Percentiles rank a stretch among this genome's conserved stretches.
phyloP scores from a whole-genome alignment of 2,797 vertebrate genomes.

The Picus viridis region DNA sequence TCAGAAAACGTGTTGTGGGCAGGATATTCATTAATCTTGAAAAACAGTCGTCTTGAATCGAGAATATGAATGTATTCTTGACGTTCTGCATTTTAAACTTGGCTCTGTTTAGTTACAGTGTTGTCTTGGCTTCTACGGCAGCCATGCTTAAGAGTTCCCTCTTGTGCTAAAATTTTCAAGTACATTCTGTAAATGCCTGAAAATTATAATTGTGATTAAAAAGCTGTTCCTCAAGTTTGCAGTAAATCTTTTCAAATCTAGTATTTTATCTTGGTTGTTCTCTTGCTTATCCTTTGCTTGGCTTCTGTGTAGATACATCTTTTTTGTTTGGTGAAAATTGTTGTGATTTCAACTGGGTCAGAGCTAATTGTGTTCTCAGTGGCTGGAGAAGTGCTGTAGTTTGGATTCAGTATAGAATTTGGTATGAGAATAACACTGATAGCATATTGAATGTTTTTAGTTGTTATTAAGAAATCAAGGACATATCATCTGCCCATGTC shows the following conservation, averaged over 20 bases:
- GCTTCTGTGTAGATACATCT: background rate
- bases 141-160: background rate
- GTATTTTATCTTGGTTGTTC: background rate
- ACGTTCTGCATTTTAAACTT: background rate
- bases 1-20: background rate
- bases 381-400: background rate
- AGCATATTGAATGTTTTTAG: background rate
- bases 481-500: background rate
- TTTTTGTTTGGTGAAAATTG: background rate
- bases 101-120: background rate
- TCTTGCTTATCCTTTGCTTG: background rate
- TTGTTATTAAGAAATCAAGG: background rate
- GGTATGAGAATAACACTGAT: no score
- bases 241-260: background rate
- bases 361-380: no score
- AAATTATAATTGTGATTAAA: background rate
- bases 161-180: background rate
- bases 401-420: background rate
- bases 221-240: background rate
- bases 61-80: background rate
- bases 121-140: background rate
- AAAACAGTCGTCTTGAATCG: background rate
- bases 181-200: background rate
- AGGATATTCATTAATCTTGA: background rate
- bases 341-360: background rate